Evolutionary conservation across 2,888 invertebrate species (phyloP).

Genomic region (Pyrgus malvae): DNA sequence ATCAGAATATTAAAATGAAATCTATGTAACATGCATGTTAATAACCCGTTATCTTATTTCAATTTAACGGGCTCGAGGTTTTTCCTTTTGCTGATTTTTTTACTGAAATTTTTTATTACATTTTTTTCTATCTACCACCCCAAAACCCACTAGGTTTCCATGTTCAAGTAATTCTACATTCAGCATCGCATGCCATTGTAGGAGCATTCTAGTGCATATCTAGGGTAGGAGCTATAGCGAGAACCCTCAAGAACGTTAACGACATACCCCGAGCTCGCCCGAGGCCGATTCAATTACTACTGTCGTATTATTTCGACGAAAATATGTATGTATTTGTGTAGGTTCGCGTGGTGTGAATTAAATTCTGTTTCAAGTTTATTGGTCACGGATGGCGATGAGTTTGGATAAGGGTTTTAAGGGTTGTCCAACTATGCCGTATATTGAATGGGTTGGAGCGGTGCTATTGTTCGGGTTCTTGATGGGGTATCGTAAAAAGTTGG

Average conservation of each 20-base stretch:
- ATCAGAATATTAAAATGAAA: too few relatives aligned
- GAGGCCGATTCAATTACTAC: slow-evolving; percentile 82
- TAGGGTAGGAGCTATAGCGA: slow-evolving; percentile 58
- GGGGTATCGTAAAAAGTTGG: slow-evolving; percentile 22
- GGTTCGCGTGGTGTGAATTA: slow-evolving; percentile 73
- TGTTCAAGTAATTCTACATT: too few relatives aligned
- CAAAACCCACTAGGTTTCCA: too few relatives aligned
- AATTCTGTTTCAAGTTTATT: slow-evolving; percentile 75
- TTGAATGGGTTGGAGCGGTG: slow-evolving; percentile 31
- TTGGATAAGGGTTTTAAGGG: slow-evolving; percentile 55
- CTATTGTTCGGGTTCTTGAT: slow-evolving; percentile 26
- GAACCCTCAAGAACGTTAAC: slow-evolving; percentile 78
- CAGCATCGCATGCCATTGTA: slow-evolving; percentile 40
- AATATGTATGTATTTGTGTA: slow-evolving; percentile 77
- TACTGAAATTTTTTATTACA: too few relatives aligned
- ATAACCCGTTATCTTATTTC: too few relatives aligned
- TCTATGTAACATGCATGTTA: too few relatives aligned
- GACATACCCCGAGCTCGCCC: slow-evolving; percentile 74
- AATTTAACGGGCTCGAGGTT: too few relatives aligned
- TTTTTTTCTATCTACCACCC: too few relatives aligned
- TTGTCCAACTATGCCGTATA: slow-evolving; percentile 35
- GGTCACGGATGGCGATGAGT: slow-evolving; percentile 66
- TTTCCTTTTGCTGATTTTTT: too few relatives aligned
- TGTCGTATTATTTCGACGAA: slow-evolving; percentile 79
- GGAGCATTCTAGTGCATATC: slow-evolving; percentile 74